These are phyloP conservation scores for Petrolisthes cinctipes DNA, from an alignment of 2,888 invertebrate genomes.

Conservation along the genomic window DNA sequence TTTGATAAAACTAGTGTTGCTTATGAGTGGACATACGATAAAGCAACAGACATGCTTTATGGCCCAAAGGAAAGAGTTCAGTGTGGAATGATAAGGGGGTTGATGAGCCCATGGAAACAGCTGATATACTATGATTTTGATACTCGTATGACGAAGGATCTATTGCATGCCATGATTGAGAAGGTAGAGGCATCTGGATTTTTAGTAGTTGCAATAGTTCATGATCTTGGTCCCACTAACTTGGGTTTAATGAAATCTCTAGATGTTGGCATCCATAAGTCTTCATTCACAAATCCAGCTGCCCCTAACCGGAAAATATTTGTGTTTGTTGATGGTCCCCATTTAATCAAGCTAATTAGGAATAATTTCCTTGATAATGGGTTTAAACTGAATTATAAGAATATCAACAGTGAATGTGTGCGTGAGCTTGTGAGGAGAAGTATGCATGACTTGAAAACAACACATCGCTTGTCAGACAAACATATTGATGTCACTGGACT, in stretches of 20 bases:
- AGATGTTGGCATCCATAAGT: neutral
- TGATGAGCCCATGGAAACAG: too few species aligned
- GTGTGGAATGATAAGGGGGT: too few species aligned
- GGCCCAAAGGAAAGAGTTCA: too few species aligned
- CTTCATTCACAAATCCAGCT: conserved; percentile 27
- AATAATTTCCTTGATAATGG: too few species aligned
- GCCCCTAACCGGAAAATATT: neutral
- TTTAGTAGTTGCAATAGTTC: conserved; percentile 17
- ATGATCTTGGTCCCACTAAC: conserved; percentile 31
- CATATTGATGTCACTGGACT: too few species aligned
- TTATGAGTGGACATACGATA: too few species aligned
- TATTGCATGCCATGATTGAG: conserved; percentile 19
- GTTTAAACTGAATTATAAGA: too few species aligned
- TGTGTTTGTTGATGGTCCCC: conserved; percentile 22
- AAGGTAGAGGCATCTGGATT: conserved; percentile 28
- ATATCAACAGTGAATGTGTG: neutral
- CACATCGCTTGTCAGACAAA: conserved; percentile 22
- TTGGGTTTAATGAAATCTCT: neutral
- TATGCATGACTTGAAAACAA: neutral
- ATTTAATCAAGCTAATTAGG: conserved; percentile 14
- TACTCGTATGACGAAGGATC: neutral
- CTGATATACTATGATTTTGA: conserved; percentile 23
- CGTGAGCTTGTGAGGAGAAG: conserved; percentile 9
- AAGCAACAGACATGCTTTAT: too few species aligned
- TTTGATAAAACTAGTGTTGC: too few species aligned